A percentile compares a stretch with the other conserved stretches of the same genome.
Evolutionary conservation across 37 sponge, comb jelly and placozoan genomes (phyloP).

Genomic region (Spongilla lacustris): DNA sequence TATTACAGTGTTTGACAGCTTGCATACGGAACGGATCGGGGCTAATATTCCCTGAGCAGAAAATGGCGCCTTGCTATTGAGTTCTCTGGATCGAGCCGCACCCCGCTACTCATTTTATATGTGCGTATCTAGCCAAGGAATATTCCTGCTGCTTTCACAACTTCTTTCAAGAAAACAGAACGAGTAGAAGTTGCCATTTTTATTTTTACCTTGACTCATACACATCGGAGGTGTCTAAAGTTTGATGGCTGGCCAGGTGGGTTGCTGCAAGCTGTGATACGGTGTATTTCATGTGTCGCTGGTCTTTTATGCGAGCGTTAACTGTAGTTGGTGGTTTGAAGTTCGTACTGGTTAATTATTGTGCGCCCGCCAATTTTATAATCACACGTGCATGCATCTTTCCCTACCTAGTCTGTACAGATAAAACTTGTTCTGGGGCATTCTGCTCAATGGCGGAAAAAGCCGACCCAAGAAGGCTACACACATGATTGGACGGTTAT

Average conservation of each 20-base stretch:
- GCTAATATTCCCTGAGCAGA: neutral
- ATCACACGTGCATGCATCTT: neutral
- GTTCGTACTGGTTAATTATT: neutral
- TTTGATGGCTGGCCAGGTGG: neutral
- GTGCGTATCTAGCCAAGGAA: neutral
- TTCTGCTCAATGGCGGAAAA: constrained; percentile 88
- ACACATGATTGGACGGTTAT: constrained; percentile 97
- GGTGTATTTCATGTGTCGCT: neutral
- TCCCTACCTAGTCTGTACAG: constrained; percentile 66
- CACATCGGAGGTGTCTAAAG: neutral
- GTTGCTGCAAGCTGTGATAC: neutral
- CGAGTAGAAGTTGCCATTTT: neutral
- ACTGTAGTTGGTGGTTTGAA: neutral
- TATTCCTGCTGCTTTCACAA: neutral
- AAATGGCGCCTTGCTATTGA: constrained; percentile 47
- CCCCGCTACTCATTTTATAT: neutral
- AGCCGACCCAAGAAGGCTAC: constrained; percentile 87
- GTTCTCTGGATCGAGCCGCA: constrained; percentile 8
- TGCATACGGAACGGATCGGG: constrained; percentile 1
- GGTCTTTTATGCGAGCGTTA: neutral
- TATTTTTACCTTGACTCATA: neutral
- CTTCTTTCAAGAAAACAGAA: neutral
- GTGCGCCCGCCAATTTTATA: neutral
- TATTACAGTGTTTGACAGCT: neutral
- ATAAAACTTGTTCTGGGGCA: constrained; percentile 94